A percentile compares a stretch with the other conserved stretches of the same genome.
Conservation (phyloP, 2,113 vertebrate species). For the Paramormyrops kingsleyae region DNA sequence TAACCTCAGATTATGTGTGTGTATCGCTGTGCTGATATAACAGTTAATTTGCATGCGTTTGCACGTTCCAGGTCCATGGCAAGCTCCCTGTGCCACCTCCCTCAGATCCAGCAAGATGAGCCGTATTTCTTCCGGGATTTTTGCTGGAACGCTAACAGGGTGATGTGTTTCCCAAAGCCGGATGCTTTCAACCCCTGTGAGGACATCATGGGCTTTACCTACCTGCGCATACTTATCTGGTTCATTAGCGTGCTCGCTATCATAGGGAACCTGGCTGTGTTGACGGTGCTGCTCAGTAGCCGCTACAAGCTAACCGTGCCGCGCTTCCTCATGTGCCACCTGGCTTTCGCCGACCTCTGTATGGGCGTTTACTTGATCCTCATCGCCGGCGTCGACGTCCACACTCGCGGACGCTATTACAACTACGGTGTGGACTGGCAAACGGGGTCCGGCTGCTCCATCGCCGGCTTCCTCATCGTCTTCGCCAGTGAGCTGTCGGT, state of each 20-base stretch:
- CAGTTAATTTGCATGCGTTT: not conserved
- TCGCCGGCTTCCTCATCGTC: constrained; percentile 86
- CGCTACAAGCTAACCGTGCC: constrained; percentile 86
- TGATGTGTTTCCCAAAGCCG: constrained; percentile 74
- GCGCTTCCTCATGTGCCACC: constrained; percentile 93
- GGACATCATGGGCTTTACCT: constrained; percentile 80
- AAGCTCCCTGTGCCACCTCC: constrained; percentile 61
- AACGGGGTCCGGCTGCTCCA: constrained; percentile 74
- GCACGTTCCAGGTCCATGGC: constrained; percentile 54
- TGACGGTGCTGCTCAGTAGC: constrained; percentile 76
- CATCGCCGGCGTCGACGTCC: constrained; percentile 79
- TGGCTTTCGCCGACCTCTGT: constrained; percentile 92
- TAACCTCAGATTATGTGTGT: not conserved
- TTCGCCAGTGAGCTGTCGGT: constrained; percentile 92
- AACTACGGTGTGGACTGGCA: constrained; percentile 94
- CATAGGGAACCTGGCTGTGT: constrained; percentile 73
- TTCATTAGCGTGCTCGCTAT: constrained; percentile 81
- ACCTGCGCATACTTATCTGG: constrained; percentile 85
- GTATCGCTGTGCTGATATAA: not conserved
- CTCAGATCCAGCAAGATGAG: constrained; percentile 41
- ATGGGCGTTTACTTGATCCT: constrained; percentile 88
- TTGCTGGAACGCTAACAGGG: constrained; percentile 63
- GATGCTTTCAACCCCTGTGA: constrained; percentile 94
- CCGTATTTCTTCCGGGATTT: constrained; percentile 53
- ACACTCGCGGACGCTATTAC: constrained; percentile 80